phyloP scores from a whole-genome alignment of 2,888 invertebrate species.

The Leptopilina drosophilae region DNA sequence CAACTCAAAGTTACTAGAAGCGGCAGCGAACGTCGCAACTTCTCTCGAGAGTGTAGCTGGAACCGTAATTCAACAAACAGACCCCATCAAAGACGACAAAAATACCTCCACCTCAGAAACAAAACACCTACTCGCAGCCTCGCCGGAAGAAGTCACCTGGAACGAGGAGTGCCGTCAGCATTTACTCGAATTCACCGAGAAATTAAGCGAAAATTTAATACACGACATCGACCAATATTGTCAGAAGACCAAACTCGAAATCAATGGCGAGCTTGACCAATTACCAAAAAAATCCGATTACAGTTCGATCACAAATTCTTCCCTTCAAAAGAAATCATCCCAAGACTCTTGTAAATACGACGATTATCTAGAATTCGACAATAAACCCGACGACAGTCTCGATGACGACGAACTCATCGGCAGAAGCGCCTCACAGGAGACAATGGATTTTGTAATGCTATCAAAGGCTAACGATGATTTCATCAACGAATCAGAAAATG shows the following conservation, averaged over 20 bases:
- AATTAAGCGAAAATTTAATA: conserved; percentile 86
- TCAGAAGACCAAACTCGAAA: conserved; percentile 71
- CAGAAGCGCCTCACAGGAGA: conserved; percentile 56
- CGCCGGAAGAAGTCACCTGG: conserved; percentile 77
- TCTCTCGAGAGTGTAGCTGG: conserved; percentile 84
- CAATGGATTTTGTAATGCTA: conserved; percentile 65
- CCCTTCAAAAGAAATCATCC: background rate
- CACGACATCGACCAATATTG: conserved; percentile 84
- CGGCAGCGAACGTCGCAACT: conserved; percentile 83
- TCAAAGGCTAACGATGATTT: conserved; percentile 63
- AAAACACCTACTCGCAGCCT: conserved; percentile 35
- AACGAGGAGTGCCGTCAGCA: conserved; percentile 84
- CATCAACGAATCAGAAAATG: conserved; percentile 53
- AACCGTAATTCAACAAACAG: conserved; percentile 81
- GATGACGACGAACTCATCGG: conserved; percentile 47
- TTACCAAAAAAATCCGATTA: background rate
- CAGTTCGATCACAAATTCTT: conserved; percentile 8
- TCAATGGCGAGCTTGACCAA: conserved; percentile 51
- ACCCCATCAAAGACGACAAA: background rate
- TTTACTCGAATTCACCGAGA: conserved; percentile 88
- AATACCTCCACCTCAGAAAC: conserved; percentile 13
- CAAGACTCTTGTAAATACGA: conserved; percentile 31
- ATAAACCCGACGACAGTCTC: conserved; percentile 55
- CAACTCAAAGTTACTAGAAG: conserved; percentile 80
- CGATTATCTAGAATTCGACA: conserved; percentile 58